Evolutionary conservation across 2,888 invertebrate genomes (phyloP).

Genomic region (Thecocarcelia acutangulata): DNA sequence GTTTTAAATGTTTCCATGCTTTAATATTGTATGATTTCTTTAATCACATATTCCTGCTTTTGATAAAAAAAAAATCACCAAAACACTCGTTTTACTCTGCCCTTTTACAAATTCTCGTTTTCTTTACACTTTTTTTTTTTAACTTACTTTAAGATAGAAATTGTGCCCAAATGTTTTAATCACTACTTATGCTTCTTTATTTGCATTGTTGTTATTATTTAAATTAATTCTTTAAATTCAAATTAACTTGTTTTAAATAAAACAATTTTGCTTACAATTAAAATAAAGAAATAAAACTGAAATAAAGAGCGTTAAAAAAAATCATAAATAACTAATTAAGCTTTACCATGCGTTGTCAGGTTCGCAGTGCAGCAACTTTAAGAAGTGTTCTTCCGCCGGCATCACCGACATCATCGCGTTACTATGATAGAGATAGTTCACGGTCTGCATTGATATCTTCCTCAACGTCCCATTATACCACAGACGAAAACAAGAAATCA

Average conservation of each 20-base stretch:
- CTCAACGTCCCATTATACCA: slow-evolving; percentile 73
- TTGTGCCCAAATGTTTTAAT: slow-evolving; percentile 52
- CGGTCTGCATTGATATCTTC: slow-evolving; percentile 74
- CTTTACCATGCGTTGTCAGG: slow-evolving; percentile 67
- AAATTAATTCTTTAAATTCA: slow-evolving; percentile 22
- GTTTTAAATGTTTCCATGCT: slow-evolving; percentile 26
- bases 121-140: slow-evolving; percentile 47
- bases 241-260: slow-evolving; percentile 41
- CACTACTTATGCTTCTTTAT: slow-evolving; percentile 36
- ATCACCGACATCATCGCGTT: slow-evolving; percentile 79
- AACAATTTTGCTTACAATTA: neutral
- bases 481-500: slow-evolving; percentile 74
- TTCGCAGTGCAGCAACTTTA: slow-evolving; percentile 75
- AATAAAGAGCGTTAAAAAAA: neutral
- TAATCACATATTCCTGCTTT: slow-evolving; percentile 17
- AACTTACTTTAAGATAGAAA: slow-evolving; percentile 30
- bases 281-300: neutral
- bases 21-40: slow-evolving; percentile 38
- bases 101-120: slow-evolving; percentile 33
- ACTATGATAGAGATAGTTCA: slow-evolving; percentile 80
- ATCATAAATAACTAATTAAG: slow-evolving; percentile 4
- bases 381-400: slow-evolving; percentile 79
- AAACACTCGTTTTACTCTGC: slow-evolving; percentile 36
- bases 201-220: slow-evolving; percentile 31
- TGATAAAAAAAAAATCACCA: slow-evolving; percentile 11